Evolutionary conservation across 2,797 vertebrate genomes (phyloP).

Genomic region (Enteromius thamalakanensis): DNA sequence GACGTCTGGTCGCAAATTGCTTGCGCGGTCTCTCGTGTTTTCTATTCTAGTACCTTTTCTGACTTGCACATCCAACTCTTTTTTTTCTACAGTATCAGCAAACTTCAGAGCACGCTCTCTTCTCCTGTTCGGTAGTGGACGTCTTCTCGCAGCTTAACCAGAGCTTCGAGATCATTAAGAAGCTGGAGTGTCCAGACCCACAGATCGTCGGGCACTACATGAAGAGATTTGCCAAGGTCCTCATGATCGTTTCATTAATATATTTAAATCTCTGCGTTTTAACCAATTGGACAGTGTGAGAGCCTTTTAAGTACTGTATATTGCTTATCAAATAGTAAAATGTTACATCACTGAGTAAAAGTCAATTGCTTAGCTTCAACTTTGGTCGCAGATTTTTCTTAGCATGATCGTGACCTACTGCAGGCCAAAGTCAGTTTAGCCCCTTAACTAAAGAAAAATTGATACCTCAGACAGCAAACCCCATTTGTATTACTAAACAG

Average conservation of each 20-base stretch:
- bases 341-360: neutral
- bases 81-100: conserved; percentile 88
- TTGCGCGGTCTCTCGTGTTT: conserved; percentile 5
- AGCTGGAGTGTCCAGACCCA: conserved; percentile 95
- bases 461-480: neutral
- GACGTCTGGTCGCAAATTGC: conserved; percentile 54
- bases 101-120: conserved; percentile 95
- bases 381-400: neutral
- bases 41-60: conserved; percentile 27
- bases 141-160: conserved; percentile 99
- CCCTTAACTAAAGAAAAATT: neutral
- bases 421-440: neutral
- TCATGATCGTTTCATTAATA: neutral
- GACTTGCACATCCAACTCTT: neutral
- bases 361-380: neutral
- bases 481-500: neutral
- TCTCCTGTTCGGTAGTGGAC: conserved; percentile 97
- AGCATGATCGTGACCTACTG: neutral
- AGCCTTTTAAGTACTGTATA: neutral
- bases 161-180: conserved; percentile 99
- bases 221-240: conserved; percentile 96
- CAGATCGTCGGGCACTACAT: conserved; percentile 98
- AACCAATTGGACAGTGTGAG: neutral
- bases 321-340: neutral
- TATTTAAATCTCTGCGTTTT: neutral